Conservation (phyloP, 2,888 invertebrate genomes). For the Camptogramma bilineatum region DNA sequence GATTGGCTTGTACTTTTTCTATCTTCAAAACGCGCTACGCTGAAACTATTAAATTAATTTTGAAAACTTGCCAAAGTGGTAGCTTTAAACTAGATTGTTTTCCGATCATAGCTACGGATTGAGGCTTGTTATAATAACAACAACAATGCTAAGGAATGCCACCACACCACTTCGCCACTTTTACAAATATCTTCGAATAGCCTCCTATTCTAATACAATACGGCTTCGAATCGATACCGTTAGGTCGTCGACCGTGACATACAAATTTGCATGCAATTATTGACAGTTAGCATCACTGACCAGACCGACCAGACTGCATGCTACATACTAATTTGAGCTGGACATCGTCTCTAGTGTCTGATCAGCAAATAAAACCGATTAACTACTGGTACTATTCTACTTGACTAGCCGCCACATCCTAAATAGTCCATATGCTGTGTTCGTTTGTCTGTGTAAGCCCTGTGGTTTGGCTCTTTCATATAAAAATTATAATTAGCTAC, state of each 20-base stretch:
- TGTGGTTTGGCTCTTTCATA: too few relatives aligned
- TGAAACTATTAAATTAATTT: too few relatives aligned
- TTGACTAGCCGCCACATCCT: too few relatives aligned
- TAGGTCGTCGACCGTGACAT: conserved; percentile 33
- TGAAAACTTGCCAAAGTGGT: too few relatives aligned
- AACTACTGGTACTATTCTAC: neutral
- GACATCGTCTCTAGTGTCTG: neutral
- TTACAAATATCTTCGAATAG: neutral
- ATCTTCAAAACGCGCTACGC: too few relatives aligned
- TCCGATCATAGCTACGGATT: too few relatives aligned
- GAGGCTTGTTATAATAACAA: neutral
- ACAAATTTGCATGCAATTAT: conserved; percentile 45
- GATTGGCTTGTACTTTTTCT: too few relatives aligned
- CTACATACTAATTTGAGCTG: neutral
- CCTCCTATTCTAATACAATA: neutral
- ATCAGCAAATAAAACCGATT: neutral
- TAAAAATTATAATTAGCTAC: too few relatives aligned
- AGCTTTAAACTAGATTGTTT: too few relatives aligned
- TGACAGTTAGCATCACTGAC: conserved; percentile 38
- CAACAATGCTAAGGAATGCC: neutral
- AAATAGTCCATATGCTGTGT: too few relatives aligned
- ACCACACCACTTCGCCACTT: neutral
- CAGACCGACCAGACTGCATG: neutral
- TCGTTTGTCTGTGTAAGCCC: too few relatives aligned
- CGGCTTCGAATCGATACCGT: conserved; percentile 16